These are phyloP conservation scores for Gallinago media DNA, from an alignment of 2,113 vertebrate species.

Conservation along the genomic window DNA sequence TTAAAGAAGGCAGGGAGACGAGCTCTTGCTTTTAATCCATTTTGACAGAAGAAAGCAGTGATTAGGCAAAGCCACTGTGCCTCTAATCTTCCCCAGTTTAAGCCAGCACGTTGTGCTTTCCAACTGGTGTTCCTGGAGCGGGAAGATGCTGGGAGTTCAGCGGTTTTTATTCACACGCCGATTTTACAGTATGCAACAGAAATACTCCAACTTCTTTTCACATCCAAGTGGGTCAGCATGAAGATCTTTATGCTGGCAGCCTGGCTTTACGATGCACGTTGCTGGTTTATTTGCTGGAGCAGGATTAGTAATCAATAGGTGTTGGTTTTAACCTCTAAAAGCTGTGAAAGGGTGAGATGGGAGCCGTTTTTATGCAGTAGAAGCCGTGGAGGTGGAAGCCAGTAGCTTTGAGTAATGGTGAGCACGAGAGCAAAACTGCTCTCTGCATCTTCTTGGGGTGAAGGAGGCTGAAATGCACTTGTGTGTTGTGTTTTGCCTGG, in stretches of 20 bases:
- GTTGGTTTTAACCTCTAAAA: background rate
- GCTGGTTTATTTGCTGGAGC: background rate
- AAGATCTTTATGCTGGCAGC: accelerated
- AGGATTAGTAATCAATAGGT: background rate
- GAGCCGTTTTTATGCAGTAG: background rate
- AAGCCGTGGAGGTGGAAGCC: background rate
- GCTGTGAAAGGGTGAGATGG: accelerated
- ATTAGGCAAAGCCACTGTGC: constrained; percentile 18
- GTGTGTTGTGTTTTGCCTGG: background rate
- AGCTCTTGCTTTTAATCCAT: constrained; percentile 37
- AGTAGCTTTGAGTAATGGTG: background rate
- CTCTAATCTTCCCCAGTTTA: constrained; percentile 21
- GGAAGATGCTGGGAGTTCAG: background rate
- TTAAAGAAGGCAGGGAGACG: background rate
- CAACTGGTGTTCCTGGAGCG: background rate
- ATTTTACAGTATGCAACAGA: background rate
- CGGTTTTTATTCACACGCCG: background rate
- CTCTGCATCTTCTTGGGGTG: background rate
- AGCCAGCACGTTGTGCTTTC: background rate
- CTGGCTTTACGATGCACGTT: accelerated
- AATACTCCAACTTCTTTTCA: background rate
- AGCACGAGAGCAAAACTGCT: background rate
- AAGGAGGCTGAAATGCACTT: background rate
- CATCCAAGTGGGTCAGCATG: background rate
- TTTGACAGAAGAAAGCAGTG: constrained; percentile 12